These are phyloP conservation scores for Mycetomoellerius zeteki DNA, from an alignment of 1,140 invertebrate genomes.

Conservation along the genomic window DNA sequence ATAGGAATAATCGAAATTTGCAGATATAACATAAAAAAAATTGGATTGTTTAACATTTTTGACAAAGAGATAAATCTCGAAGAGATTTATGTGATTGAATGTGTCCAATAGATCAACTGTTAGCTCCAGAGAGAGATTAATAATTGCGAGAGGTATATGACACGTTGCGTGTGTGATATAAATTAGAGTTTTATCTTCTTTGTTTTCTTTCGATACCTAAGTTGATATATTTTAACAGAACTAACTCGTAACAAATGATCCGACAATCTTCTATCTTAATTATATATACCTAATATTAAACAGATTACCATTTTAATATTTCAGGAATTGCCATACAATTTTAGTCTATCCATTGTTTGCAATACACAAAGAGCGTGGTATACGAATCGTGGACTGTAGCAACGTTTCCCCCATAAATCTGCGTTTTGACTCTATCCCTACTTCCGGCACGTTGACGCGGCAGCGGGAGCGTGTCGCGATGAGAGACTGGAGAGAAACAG, in stretches of 20 bases:
- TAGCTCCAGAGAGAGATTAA: not conserved
- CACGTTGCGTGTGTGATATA: not conserved
- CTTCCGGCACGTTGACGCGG: constrained; percentile 46
- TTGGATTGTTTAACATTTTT: too few relatives aligned
- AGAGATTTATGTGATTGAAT: too few relatives aligned
- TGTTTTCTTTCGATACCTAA: not conserved
- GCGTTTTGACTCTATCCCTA: constrained; percentile 56
- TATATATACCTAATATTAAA: not conserved
- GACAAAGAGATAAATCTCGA: too few relatives aligned
- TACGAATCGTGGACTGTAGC: not conserved
- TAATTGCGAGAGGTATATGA: not conserved
- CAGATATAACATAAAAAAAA: too few relatives aligned
- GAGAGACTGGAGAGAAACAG: constrained; percentile 9
- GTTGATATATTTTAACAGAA: constrained; percentile 21
- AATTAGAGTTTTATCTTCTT: not conserved
- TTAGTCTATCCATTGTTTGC: not conserved
- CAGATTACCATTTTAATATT: constrained; percentile 31
- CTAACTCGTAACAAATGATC: constrained; percentile 13
- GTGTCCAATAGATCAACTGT: too few relatives aligned
- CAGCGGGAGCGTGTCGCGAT: constrained; percentile 30
- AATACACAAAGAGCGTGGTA: not conserved
- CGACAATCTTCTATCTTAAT: not conserved
- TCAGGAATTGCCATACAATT: not conserved
- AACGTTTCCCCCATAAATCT: constrained; percentile 63
- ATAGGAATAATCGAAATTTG: too few relatives aligned